Evolutionary conservation across 2,888 invertebrate species (phyloP), one percentile per base, ranked within the genome.

Genomic region (Parelbella ahira): DNA sequence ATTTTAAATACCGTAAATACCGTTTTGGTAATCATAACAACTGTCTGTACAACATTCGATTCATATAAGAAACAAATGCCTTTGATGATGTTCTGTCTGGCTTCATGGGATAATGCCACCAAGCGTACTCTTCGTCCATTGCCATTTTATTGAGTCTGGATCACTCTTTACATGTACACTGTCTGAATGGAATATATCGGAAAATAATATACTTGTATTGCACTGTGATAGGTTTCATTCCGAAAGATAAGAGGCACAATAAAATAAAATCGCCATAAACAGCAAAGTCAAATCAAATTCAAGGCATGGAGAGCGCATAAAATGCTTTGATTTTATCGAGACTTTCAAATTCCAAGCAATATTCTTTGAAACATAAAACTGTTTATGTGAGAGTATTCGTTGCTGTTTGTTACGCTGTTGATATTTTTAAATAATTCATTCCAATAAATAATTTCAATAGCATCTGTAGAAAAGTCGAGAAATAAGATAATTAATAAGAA

Each of bases 281-380:
- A 34, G 41, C 34, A 42, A 34, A 42, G 41, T 42, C 41, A 42
- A 42, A 42, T 42, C 41, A 28, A 42, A 42, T 42, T 42, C 41
- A 34, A 42, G 20, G 34, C 41, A 42, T 42, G 41, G 18, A 42
- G 21, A 42, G 34, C 34, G 28, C 34, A 42, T 42, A 42, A 42
- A 33, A 42, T 7, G 34, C 28, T 42, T 41, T 32, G 33, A 33
- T 41, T 41, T 41, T 42, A 42, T 42, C 41, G 33, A 28, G 34
- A 25, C 42, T 34, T 42, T 28, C 28, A 34, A 42, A 42, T 42
- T 27, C 34, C 18, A 42, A 12, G 42, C 42, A 23, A 34, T 42
- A 34, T 42, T 42, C 42, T 20, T 21, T 29, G 34, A 34, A 34
- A 29, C 28, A 37, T 42, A 42, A 42, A 42, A 36, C 24, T 36